phyloP scores from a whole-genome alignment of 2,797 vertebrate species.

The Typhlichthys subterraneus region DNA sequence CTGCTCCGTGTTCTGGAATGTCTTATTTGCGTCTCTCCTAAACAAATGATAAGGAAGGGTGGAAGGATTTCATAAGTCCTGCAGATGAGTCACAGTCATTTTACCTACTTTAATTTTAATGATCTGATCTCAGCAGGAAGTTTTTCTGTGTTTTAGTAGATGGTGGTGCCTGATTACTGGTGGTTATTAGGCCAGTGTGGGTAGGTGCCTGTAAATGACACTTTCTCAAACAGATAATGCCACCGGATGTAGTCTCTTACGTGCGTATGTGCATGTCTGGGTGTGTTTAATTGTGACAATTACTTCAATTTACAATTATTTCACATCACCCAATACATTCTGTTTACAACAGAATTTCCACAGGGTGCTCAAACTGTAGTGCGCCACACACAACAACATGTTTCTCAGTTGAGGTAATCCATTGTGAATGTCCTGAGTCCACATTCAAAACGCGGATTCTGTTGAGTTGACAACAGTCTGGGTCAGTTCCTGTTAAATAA shows the following conservation, averaged over 20 bases:
- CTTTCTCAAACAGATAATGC: constrained; percentile 19
- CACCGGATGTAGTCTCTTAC: neutral
- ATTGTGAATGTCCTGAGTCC: neutral
- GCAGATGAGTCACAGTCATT: constrained; percentile 66
- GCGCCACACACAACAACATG: no score
- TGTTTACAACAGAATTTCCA: no score
- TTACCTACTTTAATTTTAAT: constrained; percentile 48
- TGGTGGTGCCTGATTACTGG: constrained; percentile 27
- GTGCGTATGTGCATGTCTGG: no score
- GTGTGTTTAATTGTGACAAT: no score
- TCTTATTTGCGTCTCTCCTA: constrained; percentile 62
- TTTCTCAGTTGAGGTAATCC: neutral
- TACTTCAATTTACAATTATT: no score
- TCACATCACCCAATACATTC: no score
- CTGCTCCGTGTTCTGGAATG: constrained; percentile 63
- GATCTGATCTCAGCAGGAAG: constrained; percentile 39
- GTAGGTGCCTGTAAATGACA: constrained; percentile 22
- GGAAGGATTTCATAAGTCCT: constrained; percentile 58
- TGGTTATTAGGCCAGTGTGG: constrained; percentile 30
- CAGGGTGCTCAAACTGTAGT: no score
- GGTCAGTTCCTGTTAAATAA: constrained; percentile 10
- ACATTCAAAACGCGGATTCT: neutral
- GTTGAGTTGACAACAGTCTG: neutral
- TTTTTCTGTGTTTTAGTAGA: constrained; percentile 44
- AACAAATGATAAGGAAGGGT: constrained; percentile 46